A percentile compares a stretch with the other conserved stretches of the same genome.
Conservation (phyloP, 2,797 vertebrate genomes). For the Schizopygopsis pylzovi region DNA sequence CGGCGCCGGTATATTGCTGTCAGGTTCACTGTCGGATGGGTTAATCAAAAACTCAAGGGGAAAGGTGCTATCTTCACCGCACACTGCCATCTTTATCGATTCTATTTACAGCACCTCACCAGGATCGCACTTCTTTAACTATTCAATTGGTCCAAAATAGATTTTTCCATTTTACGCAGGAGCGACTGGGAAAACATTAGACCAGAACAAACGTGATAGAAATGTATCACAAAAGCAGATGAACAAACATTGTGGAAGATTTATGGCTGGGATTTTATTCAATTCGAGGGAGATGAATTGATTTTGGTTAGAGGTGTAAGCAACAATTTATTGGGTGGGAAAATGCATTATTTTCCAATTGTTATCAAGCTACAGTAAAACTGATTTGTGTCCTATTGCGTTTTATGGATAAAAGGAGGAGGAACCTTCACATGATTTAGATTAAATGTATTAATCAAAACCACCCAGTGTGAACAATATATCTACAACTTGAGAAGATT, state of each 20-base stretch:
- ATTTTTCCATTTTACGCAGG: slow-evolving; percentile 97
- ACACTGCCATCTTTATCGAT: slow-evolving; percentile 83
- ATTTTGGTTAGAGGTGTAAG: slow-evolving; percentile 99
- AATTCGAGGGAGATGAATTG: slow-evolving; percentile 98
- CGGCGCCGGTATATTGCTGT: slow-evolving; percentile 74
- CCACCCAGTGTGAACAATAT: slow-evolving; percentile 98
- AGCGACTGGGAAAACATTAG: slow-evolving; percentile 94
- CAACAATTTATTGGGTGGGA: slow-evolving; percentile 99
- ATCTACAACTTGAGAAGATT: slow-evolving; percentile 98
- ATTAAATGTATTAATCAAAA: slow-evolving; percentile 99
- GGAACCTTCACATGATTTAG: slow-evolving; percentile 98
- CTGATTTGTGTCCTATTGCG: slow-evolving; percentile 99
- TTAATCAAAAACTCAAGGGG: slow-evolving; percentile 83
- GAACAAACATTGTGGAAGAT: slow-evolving; percentile 99
- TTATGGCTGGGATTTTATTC: slow-evolving; percentile 97
- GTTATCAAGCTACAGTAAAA: slow-evolving; percentile 97
- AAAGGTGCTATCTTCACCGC: slow-evolving; percentile 82
- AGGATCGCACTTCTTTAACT: slow-evolving; percentile 94
- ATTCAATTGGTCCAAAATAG: slow-evolving; percentile 97
- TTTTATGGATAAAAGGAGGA: slow-evolving; percentile 98
- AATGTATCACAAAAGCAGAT: slow-evolving; percentile 99
- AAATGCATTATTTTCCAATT: slow-evolving; percentile 99
- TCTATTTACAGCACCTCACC: slow-evolving; percentile 77
- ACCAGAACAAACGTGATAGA: slow-evolving; percentile 98
- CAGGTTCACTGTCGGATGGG: slow-evolving; percentile 77